Evolutionary conservation across 2,113 vertebrate genomes (phyloP).

Genomic region (Myiagra hebetior): DNA sequence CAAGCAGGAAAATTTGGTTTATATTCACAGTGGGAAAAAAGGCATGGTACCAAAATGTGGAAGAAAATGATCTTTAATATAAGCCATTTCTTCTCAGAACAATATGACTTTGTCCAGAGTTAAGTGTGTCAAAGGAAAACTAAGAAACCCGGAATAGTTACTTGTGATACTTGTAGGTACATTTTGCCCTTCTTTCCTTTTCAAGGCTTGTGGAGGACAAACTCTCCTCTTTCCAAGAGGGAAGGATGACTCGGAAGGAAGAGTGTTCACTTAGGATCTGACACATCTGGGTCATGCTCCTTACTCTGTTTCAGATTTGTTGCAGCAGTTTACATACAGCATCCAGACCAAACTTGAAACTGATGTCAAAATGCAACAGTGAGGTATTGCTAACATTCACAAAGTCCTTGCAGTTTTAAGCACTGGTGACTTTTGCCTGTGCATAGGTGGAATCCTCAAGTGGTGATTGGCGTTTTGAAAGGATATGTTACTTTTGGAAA

Average conservation of each 20-base stretch:
- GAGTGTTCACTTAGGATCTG: neutral
- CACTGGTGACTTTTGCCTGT: neutral
- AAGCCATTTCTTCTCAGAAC: neutral
- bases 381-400: neutral
- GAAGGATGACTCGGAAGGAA: neutral
- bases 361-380: neutral
- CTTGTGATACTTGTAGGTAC: neutral
- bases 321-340: neutral
- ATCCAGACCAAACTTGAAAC: neutral
- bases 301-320: neutral
- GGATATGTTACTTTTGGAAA: neutral
- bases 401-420: neutral
- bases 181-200: neutral
- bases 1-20: neutral
- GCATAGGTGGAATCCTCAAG: neutral
- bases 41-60: neutral
- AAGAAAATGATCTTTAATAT: neutral
- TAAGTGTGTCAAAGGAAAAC: neutral
- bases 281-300: neutral
- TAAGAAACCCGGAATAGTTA: neutral
- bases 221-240: neutral
- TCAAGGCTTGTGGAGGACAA: neutral
- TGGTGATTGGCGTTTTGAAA: accelerated
- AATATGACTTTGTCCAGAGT: neutral
- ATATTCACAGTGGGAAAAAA: neutral